Conservation (phyloP, 2,888 invertebrate genomes). For the Lasioglossum vierecki region DNA sequence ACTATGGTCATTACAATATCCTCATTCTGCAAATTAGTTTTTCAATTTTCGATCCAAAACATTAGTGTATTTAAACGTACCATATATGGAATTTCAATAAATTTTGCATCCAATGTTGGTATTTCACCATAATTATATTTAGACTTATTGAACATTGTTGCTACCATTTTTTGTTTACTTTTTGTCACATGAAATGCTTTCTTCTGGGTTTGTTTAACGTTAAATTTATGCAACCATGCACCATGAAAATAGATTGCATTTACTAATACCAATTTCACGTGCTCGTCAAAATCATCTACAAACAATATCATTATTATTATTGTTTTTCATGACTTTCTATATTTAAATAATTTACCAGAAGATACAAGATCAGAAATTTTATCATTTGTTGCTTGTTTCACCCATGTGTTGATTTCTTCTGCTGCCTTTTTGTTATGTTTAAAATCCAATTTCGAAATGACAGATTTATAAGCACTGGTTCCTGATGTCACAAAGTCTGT, state of each 20-base stretch:
- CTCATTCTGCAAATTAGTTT: slow-evolving; percentile 83
- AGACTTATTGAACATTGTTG: slow-evolving; percentile 89
- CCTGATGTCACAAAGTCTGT: slow-evolving; percentile 86
- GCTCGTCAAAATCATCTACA: slow-evolving; percentile 85
- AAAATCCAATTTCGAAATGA: slow-evolving; percentile 88
- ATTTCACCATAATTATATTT: slow-evolving; percentile 85
- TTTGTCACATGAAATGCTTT: slow-evolving; percentile 87
- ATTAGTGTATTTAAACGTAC: slow-evolving; percentile 71
- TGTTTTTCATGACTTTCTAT: not conserved
- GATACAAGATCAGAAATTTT: slow-evolving; percentile 92
- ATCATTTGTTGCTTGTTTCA: slow-evolving; percentile 90
- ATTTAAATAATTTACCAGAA: slow-evolving; percentile 78
- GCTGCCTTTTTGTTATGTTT: slow-evolving; percentile 82
- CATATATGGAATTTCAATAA: slow-evolving; percentile 90
- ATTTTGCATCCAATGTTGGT: slow-evolving; percentile 85
- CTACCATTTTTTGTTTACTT: slow-evolving; percentile 86
- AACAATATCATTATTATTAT: not conserved
- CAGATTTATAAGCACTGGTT: slow-evolving; percentile 87
- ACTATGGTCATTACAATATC: slow-evolving; percentile 91
- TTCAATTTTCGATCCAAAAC: slow-evolving; percentile 1
- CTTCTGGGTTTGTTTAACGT: slow-evolving; percentile 79
- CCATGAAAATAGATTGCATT: slow-evolving; percentile 95
- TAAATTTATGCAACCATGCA: slow-evolving; percentile 89
- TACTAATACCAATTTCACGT: slow-evolving; percentile 89
- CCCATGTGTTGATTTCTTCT: slow-evolving; percentile 91